Evolutionary conservation across 2,797 vertebrate species (phyloP).

Genomic region (Manis crassicaudata): DNA sequence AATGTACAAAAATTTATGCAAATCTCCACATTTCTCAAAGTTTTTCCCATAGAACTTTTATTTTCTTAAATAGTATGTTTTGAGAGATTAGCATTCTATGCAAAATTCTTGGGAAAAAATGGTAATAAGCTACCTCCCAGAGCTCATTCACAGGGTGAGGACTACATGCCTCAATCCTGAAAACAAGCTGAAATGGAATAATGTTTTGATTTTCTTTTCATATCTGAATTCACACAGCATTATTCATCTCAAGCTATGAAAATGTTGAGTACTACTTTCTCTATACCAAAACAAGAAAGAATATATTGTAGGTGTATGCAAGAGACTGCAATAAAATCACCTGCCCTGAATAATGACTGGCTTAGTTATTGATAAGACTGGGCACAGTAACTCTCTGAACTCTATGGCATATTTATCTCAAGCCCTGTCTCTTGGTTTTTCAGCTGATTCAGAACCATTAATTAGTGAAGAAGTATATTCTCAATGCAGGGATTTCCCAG

Average conservation of each 20-base stretch:
- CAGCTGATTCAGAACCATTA: slow-evolving; percentile 23
- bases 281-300: slow-evolving; percentile 14
- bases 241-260: slow-evolving; percentile 18
- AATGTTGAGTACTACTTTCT: neutral
- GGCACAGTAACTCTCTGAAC: neutral
- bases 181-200: slow-evolving; percentile 36
- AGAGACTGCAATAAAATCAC: neutral
- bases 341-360: neutral
- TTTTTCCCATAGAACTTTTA: neutral
- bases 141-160: neutral
- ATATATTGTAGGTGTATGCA: neutral
- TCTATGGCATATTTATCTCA: neutral
- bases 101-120: neutral
- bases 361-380: slow-evolving; percentile 40
- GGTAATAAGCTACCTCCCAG: neutral
- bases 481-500: neutral
- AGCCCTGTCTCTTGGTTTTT: neutral
- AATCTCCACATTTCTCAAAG: slow-evolving; percentile 14
- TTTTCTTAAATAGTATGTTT: neutral
- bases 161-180: neutral
- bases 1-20: neutral
- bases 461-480: neutral
- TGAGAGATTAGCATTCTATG: slow-evolving; percentile 34
- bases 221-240: slow-evolving; percentile 44
- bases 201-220: slow-evolving; percentile 1